Evolutionary conservation across 2,888 invertebrate species (phyloP), one percentile per base, ranked within the genome.

Genomic region (Eilema griseolum): DNA sequence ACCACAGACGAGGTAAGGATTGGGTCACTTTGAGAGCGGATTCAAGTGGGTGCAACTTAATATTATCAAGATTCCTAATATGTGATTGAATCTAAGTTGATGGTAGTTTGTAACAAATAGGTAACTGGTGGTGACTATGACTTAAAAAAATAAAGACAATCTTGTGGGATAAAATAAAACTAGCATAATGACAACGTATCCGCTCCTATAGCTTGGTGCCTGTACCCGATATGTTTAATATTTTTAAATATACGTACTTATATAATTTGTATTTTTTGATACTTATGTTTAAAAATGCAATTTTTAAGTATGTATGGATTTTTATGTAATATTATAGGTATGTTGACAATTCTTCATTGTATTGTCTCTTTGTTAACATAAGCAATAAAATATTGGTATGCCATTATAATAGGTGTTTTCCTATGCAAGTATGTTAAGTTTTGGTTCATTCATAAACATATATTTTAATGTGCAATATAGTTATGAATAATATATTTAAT

Each of bases 1-100:
- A 82, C 85, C 86, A 83, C 80, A 80, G 82, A 82, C 81, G 78
- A 66, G 64, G 75, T 75, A 68, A 71, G 69, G 67, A 52, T 67
- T 20, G 71, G 70, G 86, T 79, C 61, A 11, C 69, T 72, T 28
- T 72, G 66, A 31, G 26, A 77, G 79, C 79, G 75, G 37, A 12
- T 52, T 57, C 33, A 33, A 33, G 61, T 28, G 20, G 4, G 16
- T 41, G 16, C 16, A 16, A 0, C 4, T 14, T 41, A 16, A 3
- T 41, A 41, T 41, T 16, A 3, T 3, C 41, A 41, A 16, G 16
- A 41, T 41, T 46, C 3, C 7, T 20, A 7, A 46, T 12, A 46
- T 20, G 41, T 20, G 46, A 20, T 46, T 46, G 46, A 20, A 20
- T 20, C 20, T 1, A 20, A 46, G 20, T 46, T 20, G 20, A 41